A percentile compares a stretch with the other conserved stretches of the same genome.
These are phyloP conservation scores for Podarcis lilfordi DNA, from an alignment of 2,797 vertebrate species.

Conservation along the genomic window DNA sequence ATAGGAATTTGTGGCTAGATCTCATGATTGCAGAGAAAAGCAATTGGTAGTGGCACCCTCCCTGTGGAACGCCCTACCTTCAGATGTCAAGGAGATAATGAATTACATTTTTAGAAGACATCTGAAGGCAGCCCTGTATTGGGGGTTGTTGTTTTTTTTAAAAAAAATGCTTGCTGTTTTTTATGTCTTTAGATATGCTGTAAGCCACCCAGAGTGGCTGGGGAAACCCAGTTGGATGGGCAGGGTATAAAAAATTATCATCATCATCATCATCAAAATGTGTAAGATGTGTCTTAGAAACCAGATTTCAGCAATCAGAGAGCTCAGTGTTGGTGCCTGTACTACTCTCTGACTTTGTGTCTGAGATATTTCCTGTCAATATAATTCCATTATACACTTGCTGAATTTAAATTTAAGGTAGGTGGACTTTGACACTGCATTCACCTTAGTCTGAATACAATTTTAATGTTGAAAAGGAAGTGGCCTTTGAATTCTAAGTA, in stretches of 20 bases:
- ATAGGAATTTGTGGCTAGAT: not conserved
- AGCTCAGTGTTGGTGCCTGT: not conserved
- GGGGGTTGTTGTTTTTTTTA: too few relatives aligned
- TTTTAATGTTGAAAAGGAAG: not conserved
- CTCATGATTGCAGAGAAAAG: not conserved
- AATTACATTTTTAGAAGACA: too few relatives aligned
- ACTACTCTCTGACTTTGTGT: not conserved
- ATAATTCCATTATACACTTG: not conserved
- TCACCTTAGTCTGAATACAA: not conserved
- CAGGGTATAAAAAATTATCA: too few relatives aligned
- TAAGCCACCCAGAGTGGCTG: too few relatives aligned
- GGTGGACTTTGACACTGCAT: not conserved
- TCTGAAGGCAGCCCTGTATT: too few relatives aligned
- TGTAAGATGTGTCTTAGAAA: not conserved
- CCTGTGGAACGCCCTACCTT: too few relatives aligned
- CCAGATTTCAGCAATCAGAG: not conserved
- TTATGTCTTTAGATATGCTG: too few relatives aligned
- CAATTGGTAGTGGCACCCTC: too few relatives aligned
- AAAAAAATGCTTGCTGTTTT: too few relatives aligned
- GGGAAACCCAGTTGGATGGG: too few relatives aligned
- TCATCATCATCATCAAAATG: not conserved
- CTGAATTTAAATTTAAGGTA: not conserved
- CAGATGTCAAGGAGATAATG: too few relatives aligned
- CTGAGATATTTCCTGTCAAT: not conserved
- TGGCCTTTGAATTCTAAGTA: not conserved